Evolutionary conservation across 2,113 vertebrate genomes (phyloP).

Genomic region (Dolichallabes microphthalmus): DNA sequence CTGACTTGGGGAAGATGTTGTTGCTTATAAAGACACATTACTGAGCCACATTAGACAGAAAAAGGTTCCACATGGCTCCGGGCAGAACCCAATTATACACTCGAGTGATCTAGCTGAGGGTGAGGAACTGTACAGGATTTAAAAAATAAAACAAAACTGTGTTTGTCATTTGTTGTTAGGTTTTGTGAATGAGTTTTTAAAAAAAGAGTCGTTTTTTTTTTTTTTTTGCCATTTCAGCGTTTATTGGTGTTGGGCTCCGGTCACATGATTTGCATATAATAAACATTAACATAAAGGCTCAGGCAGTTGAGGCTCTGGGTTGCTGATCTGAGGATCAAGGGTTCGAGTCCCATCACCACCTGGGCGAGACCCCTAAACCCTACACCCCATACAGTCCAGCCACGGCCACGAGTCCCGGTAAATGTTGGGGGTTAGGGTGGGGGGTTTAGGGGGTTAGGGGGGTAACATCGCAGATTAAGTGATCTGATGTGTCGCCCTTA

Average conservation of each 20-base stretch:
- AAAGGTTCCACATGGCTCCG: neutral
- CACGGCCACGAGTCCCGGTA: too few species aligned
- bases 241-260: neutral
- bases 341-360: too few species aligned
- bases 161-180: neutral
- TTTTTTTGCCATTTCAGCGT: neutral
- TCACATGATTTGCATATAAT: neutral
- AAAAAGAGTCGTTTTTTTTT: neutral
- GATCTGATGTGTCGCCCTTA: too few species aligned
- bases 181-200: neutral
- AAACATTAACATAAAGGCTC: too few species aligned
- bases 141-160: neutral
- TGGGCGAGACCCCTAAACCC: too few species aligned
- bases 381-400: too few species aligned
- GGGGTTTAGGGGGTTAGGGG: too few species aligned
- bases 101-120: neutral
- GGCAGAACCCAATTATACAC: neutral
- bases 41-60: neutral
- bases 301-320: too few species aligned
- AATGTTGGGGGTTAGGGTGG: too few species aligned
- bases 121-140: neutral
- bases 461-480: too few species aligned
- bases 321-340: too few species aligned
- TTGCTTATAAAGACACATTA: neutral
- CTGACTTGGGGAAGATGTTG: neutral